These are phyloP conservation scores for Lasioglossum leucozonium DNA, from an alignment of 2,888 invertebrate species.

Conservation along the genomic window DNA sequence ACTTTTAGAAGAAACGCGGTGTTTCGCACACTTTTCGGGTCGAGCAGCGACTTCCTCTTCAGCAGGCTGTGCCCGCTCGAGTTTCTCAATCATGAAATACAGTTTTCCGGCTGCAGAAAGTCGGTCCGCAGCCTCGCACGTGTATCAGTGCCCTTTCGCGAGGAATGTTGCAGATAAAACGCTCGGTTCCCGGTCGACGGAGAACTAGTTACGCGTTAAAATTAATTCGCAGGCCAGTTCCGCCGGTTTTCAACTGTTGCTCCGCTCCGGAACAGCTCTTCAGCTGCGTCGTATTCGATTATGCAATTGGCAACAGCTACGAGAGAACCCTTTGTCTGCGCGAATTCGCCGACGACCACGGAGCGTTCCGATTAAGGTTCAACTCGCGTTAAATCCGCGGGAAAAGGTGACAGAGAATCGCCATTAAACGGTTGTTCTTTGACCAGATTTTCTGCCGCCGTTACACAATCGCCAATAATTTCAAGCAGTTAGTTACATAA, in stretches of 20 bases:
- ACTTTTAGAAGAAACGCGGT: neutral
- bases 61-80: neutral
- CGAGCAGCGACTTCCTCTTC: neutral
- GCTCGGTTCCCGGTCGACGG: constrained; percentile 20
- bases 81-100: constrained; percentile 25
- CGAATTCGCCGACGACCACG: neutral
- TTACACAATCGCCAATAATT: constrained; percentile 22
- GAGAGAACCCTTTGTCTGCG: neutral
- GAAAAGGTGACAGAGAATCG: neutral
- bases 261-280: constrained; percentile 20
- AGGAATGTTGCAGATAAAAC: constrained; percentile 50
- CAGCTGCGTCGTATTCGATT: constrained; percentile 17
- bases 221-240: constrained; percentile 44
- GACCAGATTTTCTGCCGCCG: neutral
- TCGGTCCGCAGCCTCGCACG: constrained; percentile 14
- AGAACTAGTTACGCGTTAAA: constrained; percentile 52
- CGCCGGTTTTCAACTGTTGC: constrained; percentile 48
- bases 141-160: constrained; percentile 56
- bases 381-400: neutral
- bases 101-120: constrained; percentile 38
- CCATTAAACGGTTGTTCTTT: constrained; percentile 21
- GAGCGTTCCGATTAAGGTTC: neutral
- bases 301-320: constrained; percentile 37
- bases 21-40: neutral
- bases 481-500: constrained; percentile 18